Base-by-base conservation (phyloP, 2,888 invertebrate species). In the Apodemia zela region DNA sequence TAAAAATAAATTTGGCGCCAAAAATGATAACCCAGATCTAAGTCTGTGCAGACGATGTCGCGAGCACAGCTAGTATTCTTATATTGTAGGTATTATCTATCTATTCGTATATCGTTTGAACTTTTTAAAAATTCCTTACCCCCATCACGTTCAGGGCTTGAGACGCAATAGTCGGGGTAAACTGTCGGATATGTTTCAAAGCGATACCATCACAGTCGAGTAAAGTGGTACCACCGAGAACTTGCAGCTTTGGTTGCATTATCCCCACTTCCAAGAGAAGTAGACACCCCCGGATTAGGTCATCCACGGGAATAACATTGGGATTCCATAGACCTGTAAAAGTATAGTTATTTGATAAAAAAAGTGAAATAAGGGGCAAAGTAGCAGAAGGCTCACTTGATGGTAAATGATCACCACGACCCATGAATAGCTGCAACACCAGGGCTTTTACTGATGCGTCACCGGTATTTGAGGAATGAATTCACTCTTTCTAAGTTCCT, bases 181-280 rank as follows among this genome's bases (percentile, higher is more conserved):
- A 85, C 60, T 95, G 93, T 78, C 95, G 92, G 60, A 95, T 93
- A 65, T 96, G 96, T 65, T 93, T 93, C 86, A 96, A 90, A 1
- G 93, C 93, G 38, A 96, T 89, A 15, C 94, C 95, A 62, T 93
- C 92, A 60, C 96, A 92, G 84, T 96, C 96, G 67, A 96, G 93
- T 66, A 96, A 88, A 15, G 93, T 94, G 3, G 95, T 93, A 2
- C 96, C 96, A 0, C 96, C 96, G 47, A 95, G 81, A 45, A 96
- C 93, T 80, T 96, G 96, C 0, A 95, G 94, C 65, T 94, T 92
- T 0, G 95, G 95, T 80, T 96, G 96, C 80, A 96, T 84, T 65
- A 95, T 93, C 11, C 96, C 96, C 4, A 96, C 82, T 77, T 97
- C 96, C 47, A 96, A 84, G 3, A 96, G 84, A 0, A 94, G 84